phyloP scores from a whole-genome alignment of 2,797 vertebrate species.

The Melanotaenia boesemani region DNA sequence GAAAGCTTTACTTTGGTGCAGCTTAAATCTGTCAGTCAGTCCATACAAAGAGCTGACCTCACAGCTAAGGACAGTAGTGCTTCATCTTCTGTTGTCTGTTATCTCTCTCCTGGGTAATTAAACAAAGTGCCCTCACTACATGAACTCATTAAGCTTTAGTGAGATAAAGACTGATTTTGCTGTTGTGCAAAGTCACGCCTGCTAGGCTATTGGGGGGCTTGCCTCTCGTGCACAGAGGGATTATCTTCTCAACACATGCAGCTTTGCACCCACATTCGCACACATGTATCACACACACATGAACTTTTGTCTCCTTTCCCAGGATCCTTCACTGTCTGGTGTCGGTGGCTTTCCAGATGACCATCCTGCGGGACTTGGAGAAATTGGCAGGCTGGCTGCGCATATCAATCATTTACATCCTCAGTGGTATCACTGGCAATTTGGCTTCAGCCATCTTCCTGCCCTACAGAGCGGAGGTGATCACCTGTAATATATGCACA shows the following conservation, averaged over 20 bases:
- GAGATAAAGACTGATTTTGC: conserved; percentile 59
- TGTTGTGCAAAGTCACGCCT: conserved; percentile 50
- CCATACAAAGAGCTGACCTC: conserved; percentile 50
- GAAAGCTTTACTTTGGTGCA: conserved; percentile 4
- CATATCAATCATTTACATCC: conserved; percentile 98
- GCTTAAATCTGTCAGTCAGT: conserved; percentile 30
- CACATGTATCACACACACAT: conserved; percentile 5
- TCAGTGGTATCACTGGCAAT: conserved; percentile 97
- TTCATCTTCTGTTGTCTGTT: conserved; percentile 55
- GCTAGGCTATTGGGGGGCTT: conserved; percentile 53
- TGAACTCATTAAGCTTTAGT: conserved; percentile 63
- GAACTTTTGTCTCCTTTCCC: conserved; percentile 55
- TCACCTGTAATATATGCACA: not conserved
- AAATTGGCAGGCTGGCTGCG: conserved; percentile 98
- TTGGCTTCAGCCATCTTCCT: conserved; percentile 95
- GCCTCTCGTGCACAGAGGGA: conserved; percentile 48
- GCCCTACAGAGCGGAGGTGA: conserved; percentile 86
- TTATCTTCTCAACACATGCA: conserved; percentile 63
- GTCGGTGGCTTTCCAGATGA: conserved; percentile 98
- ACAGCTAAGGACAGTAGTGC: conserved; percentile 42
- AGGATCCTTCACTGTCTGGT: conserved; percentile 98
- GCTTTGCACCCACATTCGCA: conserved; percentile 27
- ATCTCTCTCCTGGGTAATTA: conserved; percentile 75
- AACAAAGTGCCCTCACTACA: conserved; percentile 73
- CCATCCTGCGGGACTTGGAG: conserved; percentile 95